These are phyloP conservation scores for Ammodytes marinus DNA, from an alignment of 2,113 vertebrate species.

Conservation along the genomic window DNA sequence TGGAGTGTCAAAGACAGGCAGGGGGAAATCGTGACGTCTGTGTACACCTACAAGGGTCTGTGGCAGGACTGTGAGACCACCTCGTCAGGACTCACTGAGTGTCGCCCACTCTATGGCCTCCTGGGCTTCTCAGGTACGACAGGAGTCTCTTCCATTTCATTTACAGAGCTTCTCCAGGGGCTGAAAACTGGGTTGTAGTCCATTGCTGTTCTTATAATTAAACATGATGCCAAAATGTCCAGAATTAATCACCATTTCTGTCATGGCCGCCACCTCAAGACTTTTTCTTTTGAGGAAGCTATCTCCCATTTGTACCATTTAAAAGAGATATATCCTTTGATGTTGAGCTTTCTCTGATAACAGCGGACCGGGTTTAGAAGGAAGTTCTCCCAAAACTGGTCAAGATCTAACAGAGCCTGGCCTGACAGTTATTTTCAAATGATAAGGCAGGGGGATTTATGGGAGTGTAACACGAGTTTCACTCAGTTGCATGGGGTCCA, in stretches of 20 bases:
- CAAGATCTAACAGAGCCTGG: neutral
- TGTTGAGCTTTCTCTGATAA: neutral
- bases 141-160: neutral
- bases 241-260: neutral
- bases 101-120: constrained; percentile 91
- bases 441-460: neutral
- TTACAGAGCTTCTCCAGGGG: neutral
- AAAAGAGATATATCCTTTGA: neutral
- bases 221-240: neutral
- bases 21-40: constrained; percentile 87
- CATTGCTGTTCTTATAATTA: neutral
- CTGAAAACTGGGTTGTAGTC: neutral
- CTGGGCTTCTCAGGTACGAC: constrained; percentile 92
- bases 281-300: neutral
- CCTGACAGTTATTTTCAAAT: neutral
- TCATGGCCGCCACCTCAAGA: neutral
- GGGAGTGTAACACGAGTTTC: neutral
- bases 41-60: constrained; percentile 92
- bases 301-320: neutral
- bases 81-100: constrained; percentile 90
- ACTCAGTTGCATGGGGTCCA: neutral
- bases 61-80: constrained; percentile 92
- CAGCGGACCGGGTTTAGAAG: neutral
- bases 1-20: constrained; percentile 92
- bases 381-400: neutral